Evolutionary conservation across 2,888 invertebrate species (phyloP).

Genomic region (Cacoxenus indagator): DNA sequence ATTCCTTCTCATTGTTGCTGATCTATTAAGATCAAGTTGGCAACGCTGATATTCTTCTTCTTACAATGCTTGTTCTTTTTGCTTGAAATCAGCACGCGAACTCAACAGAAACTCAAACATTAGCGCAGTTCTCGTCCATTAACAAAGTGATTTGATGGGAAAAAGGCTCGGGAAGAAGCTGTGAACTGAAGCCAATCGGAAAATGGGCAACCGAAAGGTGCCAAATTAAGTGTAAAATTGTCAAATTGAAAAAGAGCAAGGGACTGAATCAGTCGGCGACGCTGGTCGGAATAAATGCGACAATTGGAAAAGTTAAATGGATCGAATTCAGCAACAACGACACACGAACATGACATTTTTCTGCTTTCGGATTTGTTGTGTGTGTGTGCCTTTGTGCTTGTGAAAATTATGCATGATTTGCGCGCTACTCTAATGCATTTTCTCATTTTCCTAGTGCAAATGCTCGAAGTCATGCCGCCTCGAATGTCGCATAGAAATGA

Average conservation of each 20-base stretch:
- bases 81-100: neutral
- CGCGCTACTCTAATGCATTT: neutral
- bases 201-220: neutral
- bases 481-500: neutral
- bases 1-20: too few species aligned
- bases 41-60: too few species aligned
- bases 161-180: neutral
- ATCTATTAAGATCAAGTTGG: too few species aligned
- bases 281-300: too few species aligned
- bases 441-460: neutral
- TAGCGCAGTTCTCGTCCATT: neutral
- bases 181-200: neutral
- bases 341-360: too few species aligned
- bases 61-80: too few species aligned
- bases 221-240: slow-evolving; percentile 10
- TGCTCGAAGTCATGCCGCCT: neutral
- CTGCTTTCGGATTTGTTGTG: neutral
- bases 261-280: too few species aligned
- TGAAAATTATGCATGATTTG: neutral
- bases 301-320: too few species aligned
- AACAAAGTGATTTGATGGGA: slow-evolving; percentile 4
- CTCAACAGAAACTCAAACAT: neutral
- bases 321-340: too few species aligned
- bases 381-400: neutral
- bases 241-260: too few species aligned